Percentiles rank a stretch among this genome's conserved stretches.
These are phyloP conservation scores for Listronotus oregonensis DNA, from an alignment of 1,140 invertebrate genomes.

Conservation along the genomic window DNA sequence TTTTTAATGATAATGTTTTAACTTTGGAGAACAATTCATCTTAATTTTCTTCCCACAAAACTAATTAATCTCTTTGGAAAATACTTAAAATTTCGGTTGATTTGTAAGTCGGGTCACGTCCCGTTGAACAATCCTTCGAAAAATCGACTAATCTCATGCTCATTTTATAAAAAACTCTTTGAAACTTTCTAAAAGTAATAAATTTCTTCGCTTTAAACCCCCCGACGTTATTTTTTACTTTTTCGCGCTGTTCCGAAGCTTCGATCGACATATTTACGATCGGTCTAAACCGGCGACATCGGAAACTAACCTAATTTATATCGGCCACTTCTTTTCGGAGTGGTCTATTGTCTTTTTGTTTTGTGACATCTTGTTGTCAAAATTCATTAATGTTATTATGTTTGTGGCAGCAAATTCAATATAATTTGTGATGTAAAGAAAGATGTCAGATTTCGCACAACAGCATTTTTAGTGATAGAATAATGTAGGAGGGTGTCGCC, in stretches of 20 bases:
- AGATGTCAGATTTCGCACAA: too few species aligned
- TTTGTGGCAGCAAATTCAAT: too few species aligned
- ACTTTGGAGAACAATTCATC: too few species aligned
- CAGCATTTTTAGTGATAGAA: too few species aligned
- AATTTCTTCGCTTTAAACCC: slow-evolving; percentile 21
- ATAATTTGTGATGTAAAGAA: too few species aligned
- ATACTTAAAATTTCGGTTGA: neutral
- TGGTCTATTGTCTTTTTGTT: slow-evolving; percentile 3
- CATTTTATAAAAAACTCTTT: slow-evolving; percentile 14
- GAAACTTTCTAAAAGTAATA: slow-evolving; percentile 20
- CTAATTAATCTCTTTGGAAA: neutral
- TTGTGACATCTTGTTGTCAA: neutral
- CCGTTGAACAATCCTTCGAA: slow-evolving; percentile 12
- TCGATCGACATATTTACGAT: slow-evolving; percentile 18
- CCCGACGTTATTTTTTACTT: slow-evolving; percentile 21
- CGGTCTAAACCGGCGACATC: slow-evolving; percentile 15
- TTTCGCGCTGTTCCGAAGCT: slow-evolving; percentile 18
- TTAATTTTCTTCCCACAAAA: too few species aligned
- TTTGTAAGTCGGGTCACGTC: slow-evolving; percentile 7
- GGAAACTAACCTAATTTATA: slow-evolving; percentile 26
- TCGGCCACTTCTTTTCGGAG: slow-evolving; percentile 11
- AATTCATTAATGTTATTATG: neutral
- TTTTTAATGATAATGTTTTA: too few species aligned
- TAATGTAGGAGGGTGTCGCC: too few species aligned
- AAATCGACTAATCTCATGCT: slow-evolving; percentile 17